Evolutionary conservation across 2,888 invertebrate species (phyloP).

Genomic region (Seladonia tumulorum): DNA sequence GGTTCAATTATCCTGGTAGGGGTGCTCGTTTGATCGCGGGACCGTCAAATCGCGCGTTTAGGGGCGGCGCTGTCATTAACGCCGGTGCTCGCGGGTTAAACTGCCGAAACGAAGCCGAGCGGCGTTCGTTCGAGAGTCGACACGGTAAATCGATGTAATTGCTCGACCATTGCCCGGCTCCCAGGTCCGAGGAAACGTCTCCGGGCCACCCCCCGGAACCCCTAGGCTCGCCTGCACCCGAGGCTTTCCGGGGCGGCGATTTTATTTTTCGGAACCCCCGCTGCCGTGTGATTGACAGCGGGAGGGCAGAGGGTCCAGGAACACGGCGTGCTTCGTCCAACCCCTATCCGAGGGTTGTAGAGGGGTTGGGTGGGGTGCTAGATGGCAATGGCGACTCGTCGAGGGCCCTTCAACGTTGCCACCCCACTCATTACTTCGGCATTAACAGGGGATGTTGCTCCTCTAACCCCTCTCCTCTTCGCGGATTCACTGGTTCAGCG

Average conservation of each 20-base stretch:
- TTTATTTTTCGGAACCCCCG: conserved; percentile 60
- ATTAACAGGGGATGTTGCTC: conserved; percentile 75
- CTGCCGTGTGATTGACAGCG: conserved; percentile 71
- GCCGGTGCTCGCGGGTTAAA: conserved; percentile 29
- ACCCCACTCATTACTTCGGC: conserved; percentile 83
- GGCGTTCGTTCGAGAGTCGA: conserved; percentile 30
- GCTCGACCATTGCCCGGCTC: conserved; percentile 10
- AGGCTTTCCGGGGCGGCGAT: conserved; percentile 45
- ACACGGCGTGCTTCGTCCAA: conserved; percentile 58
- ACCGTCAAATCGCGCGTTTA: background rate
- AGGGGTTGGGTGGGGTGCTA: conserved; percentile 21
- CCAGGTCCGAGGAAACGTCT: conserved; percentile 42
- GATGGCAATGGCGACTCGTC: conserved; percentile 67
- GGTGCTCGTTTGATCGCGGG: background rate
- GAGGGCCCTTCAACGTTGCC: conserved; percentile 81
- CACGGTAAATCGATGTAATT: conserved; percentile 53
- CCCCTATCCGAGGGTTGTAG: conserved; percentile 44
- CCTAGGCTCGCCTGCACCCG: conserved; percentile 7
- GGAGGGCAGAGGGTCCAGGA: conserved; percentile 26
- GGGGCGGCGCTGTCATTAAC: conserved; percentile 26
- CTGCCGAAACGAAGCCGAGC: conserved; percentile 4
- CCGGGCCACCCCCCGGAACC: conserved; percentile 68
- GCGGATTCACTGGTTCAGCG: conserved; percentile 72
- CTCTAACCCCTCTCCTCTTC: conserved; percentile 17
- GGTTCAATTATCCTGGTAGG: background rate